These are phyloP conservation scores for Rhogogaster chlorosoma DNA, from an alignment of 2,888 invertebrate genomes.

Conservation along the genomic window DNA sequence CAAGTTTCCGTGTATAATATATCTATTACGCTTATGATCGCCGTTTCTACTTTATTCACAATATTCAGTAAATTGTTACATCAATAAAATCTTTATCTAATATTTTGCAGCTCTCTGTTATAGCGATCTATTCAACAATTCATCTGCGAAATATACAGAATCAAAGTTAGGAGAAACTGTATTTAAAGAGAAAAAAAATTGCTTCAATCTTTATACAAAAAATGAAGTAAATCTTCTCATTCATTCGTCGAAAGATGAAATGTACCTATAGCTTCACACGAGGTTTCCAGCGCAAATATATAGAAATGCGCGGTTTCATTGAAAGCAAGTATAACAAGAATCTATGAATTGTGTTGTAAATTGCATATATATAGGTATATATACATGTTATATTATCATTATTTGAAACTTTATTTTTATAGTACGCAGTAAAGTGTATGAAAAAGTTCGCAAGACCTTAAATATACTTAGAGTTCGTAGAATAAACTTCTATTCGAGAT, in stretches of 20 bases:
- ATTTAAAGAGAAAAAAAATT: neutral
- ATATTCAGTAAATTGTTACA: slow-evolving; percentile 55
- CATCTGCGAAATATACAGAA: neutral
- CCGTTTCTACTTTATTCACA: slow-evolving; percentile 56
- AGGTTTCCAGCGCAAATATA: too few species aligned
- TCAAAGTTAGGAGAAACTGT: neutral
- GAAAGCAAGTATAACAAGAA: too few species aligned
- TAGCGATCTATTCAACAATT: neutral
- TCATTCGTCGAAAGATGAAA: neutral
- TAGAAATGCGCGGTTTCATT: too few species aligned
- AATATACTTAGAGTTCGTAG: neutral
- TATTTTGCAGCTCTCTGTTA: neutral
- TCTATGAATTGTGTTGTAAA: too few species aligned
- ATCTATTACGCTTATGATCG: slow-evolving; percentile 36
- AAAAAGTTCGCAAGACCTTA: neutral
- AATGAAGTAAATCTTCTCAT: neutral
- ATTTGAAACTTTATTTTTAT: slow-evolving; percentile 11
- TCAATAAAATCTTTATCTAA: slow-evolving; percentile 52
- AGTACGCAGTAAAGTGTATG: neutral
- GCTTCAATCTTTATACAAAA: neutral
- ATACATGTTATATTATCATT: neutral
- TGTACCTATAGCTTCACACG: too few species aligned
- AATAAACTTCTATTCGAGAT: neutral
- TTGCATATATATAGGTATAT: neutral
- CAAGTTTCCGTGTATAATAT: slow-evolving; percentile 54